Evolutionary conservation across 2,888 invertebrate genomes (phyloP).

Genomic region (Cerceris rybyensis): DNA sequence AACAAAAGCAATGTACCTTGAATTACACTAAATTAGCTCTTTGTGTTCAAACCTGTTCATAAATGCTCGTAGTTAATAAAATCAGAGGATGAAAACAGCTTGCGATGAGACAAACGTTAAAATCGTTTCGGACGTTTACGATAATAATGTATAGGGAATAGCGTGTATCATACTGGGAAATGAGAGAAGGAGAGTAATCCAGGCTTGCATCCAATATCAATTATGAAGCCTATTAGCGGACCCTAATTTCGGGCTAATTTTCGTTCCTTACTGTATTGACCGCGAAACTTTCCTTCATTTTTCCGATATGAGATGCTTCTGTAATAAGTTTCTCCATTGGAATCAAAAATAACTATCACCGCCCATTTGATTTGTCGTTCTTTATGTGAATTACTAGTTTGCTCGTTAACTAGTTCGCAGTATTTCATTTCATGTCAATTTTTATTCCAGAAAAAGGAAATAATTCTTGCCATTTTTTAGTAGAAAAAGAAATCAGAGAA

Average conservation of each 20-base stretch:
- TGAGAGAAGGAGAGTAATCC: constrained; percentile 29
- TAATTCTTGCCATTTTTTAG: too few species aligned
- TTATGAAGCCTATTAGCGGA: constrained; percentile 61
- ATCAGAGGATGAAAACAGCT: constrained; percentile 21
- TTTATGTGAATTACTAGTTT: too few species aligned
- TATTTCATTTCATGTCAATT: not conserved
- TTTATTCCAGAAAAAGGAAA: not conserved
- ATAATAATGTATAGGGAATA: constrained; percentile 52
- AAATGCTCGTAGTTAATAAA: not conserved
- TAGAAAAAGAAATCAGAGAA: too few species aligned
- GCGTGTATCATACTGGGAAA: constrained; percentile 47
- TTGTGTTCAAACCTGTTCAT: not conserved
- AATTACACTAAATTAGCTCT: not conserved
- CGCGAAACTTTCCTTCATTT: constrained; percentile 58
- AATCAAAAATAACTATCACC: not conserved
- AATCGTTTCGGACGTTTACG: constrained; percentile 49
- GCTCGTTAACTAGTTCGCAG: too few species aligned
- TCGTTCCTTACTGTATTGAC: constrained; percentile 55
- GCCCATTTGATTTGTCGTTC: too few species aligned
- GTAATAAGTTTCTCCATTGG: not conserved
- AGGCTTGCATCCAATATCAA: constrained; percentile 66
- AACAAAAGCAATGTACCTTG: too few species aligned
- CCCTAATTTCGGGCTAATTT: constrained; percentile 65
- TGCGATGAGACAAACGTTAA: constrained; percentile 14
- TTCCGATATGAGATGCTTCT: constrained; percentile 19